phyloP scores from a whole-genome alignment of 1,140 invertebrate genomes.

The Platorchestia sp. region DNA sequence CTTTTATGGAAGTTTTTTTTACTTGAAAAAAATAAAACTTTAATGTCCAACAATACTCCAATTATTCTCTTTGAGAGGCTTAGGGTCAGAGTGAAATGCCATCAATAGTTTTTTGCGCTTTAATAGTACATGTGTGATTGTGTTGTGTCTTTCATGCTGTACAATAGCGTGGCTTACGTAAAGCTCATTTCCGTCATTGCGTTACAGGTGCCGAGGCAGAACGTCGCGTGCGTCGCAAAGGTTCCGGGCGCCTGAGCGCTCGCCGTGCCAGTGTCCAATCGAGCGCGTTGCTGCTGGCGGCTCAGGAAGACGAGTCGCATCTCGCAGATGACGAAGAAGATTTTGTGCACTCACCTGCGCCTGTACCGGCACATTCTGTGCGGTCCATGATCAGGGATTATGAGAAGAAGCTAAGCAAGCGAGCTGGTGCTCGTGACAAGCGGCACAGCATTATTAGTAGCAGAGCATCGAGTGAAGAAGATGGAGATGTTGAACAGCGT shows the following conservation, averaged over 20 bases:
- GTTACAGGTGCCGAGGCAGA: not conserved
- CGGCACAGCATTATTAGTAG: not conserved
- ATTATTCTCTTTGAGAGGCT: too few relatives aligned
- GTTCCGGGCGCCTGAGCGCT: not conserved
- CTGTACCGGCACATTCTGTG: not conserved
- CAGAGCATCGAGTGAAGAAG: not conserved
- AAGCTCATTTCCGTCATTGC: not conserved
- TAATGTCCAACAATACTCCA: too few relatives aligned
- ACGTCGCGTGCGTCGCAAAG: conserved; percentile 11
- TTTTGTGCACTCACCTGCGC: conserved; percentile 10
- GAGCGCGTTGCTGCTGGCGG: not conserved
- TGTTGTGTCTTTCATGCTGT: too few relatives aligned
- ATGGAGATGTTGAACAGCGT: not conserved
- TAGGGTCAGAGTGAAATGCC: too few relatives aligned
- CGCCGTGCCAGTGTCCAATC: not conserved
- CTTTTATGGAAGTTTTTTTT: too few relatives aligned
- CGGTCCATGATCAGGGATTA: conserved; percentile 13
- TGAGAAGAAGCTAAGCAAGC: conserved; percentile 5
- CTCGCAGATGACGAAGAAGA: conserved; percentile 39
- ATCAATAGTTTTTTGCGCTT: too few relatives aligned
- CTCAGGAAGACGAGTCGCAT: conserved; percentile 38
- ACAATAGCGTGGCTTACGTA: too few relatives aligned
- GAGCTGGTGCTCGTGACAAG: not conserved
- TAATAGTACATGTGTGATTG: too few relatives aligned
- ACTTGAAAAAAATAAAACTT: too few relatives aligned